Conservation (phyloP, 2,888 invertebrate species). For the Caenorhabditis sp. region DNA sequence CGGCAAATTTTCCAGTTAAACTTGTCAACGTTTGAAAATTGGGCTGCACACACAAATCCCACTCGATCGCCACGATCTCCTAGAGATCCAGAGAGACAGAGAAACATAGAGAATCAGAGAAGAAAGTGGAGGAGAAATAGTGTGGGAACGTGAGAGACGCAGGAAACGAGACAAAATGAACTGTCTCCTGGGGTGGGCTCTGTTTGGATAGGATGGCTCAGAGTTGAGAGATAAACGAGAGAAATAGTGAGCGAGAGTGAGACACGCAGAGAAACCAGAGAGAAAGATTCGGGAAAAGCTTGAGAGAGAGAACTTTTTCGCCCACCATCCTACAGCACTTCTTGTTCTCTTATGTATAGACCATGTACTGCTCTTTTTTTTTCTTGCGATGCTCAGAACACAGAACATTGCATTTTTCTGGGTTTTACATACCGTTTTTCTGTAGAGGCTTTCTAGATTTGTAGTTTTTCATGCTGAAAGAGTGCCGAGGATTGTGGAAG, state of each 20-base stretch:
- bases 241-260: background rate
- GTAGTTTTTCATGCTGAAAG: no score
- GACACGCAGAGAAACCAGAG: conserved; percentile 5
- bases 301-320: background rate
- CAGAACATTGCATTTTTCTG: no score
- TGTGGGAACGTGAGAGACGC: conserved; percentile 7
- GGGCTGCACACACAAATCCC: background rate
- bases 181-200: conserved; percentile 8
- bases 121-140: background rate
- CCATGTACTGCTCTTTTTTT: no score
- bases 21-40: background rate
- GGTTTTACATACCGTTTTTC: no score
- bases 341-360: background rate
- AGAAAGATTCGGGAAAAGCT: background rate
- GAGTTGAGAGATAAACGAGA: background rate
- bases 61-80: conserved; percentile 29
- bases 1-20: background rate
- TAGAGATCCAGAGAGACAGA: background rate
- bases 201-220: background rate
- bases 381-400: no score
- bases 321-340: background rate
- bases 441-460: no score
- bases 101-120: background rate
- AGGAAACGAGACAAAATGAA: background rate
- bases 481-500: no score